Percentiles rank a stretch among this genome's conserved stretches.
These are phyloP conservation scores for Heterochromis multidens DNA, from an alignment of 2,113 vertebrate species.

Conservation along the genomic window DNA sequence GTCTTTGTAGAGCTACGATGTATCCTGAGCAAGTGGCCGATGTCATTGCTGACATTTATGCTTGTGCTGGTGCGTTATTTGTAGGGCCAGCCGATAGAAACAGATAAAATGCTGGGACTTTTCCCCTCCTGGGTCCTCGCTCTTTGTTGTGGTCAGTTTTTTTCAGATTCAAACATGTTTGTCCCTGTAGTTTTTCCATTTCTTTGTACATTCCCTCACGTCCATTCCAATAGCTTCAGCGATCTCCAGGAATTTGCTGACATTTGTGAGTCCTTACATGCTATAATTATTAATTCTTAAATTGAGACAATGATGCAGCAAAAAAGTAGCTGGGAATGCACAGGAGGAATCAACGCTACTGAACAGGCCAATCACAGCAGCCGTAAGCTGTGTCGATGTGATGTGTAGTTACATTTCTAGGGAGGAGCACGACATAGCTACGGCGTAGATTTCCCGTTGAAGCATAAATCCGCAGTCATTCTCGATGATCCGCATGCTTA, in stretches of 20 bases:
- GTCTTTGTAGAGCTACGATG: too few relatives aligned
- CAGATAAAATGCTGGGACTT: rapidly evolving
- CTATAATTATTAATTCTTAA: not conserved
- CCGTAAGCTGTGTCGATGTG: too few relatives aligned
- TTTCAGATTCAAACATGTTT: not conserved
- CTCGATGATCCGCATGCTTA: not conserved
- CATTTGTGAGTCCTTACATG: not conserved
- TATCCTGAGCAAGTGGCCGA: too few relatives aligned
- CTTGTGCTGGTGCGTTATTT: not conserved
- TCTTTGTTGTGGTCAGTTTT: not conserved
- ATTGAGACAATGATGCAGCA: too few relatives aligned
- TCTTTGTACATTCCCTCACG: not conserved
- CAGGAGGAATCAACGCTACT: too few relatives aligned
- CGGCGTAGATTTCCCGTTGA: not conserved
- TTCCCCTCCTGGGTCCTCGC: too few relatives aligned
- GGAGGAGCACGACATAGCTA: not conserved
- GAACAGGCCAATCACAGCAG: too few relatives aligned
- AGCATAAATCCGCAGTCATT: not conserved
- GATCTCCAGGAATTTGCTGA: rapidly evolving
- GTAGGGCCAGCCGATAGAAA: too few relatives aligned
- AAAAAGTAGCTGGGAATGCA: too few relatives aligned
- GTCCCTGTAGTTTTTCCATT: not conserved
- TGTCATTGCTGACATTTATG: rapidly evolving
- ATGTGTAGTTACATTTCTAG: rapidly evolving
- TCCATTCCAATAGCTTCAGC: rapidly evolving